Evolutionary conservation across 2,888 invertebrate genomes (phyloP).

Genomic region (Phytoseiulus persimilis): DNA sequence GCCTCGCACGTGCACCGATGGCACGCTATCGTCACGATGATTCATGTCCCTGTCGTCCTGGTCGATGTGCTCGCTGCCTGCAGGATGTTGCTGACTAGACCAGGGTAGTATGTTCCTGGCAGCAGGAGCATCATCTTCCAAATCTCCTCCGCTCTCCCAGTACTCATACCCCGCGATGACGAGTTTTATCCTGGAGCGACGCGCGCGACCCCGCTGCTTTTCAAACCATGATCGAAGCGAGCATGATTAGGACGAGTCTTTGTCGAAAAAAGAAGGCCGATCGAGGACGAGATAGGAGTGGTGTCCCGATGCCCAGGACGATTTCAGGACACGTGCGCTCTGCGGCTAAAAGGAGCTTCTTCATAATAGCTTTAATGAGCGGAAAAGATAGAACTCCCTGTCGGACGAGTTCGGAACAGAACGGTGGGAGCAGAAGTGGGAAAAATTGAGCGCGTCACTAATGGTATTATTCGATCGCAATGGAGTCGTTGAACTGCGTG

Average conservation of each 20-base stretch:
- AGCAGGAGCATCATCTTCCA: not conserved
- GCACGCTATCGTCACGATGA: conserved; percentile 5
- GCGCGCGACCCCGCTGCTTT: not conserved
- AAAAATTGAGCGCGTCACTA: not conserved
- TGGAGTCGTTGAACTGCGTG: not conserved
- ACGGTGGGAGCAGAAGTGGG: not conserved
- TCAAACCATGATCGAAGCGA: not conserved
- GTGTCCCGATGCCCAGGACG: not conserved
- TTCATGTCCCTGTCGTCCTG: not conserved
- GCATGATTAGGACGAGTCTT: not conserved
- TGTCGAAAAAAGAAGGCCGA: not conserved
- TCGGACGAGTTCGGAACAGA: not conserved
- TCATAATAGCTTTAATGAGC: not conserved
- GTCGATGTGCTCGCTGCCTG: not conserved
- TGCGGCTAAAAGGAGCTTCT: not conserved
- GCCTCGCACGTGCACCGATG: not conserved
- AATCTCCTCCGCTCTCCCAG: not conserved
- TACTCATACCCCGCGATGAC: not conserved
- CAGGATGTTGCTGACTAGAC: not conserved
- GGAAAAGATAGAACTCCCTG: conserved; percentile 5
- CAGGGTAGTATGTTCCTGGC: not conserved
- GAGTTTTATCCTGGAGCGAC: conserved; percentile 5
- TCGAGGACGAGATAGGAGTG: not conserved
- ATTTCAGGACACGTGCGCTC: not conserved
- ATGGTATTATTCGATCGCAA: not conserved